These are phyloP conservation scores for Muscicapa striata DNA, from an alignment of 2,797 vertebrate species.

Conservation along the genomic window DNA sequence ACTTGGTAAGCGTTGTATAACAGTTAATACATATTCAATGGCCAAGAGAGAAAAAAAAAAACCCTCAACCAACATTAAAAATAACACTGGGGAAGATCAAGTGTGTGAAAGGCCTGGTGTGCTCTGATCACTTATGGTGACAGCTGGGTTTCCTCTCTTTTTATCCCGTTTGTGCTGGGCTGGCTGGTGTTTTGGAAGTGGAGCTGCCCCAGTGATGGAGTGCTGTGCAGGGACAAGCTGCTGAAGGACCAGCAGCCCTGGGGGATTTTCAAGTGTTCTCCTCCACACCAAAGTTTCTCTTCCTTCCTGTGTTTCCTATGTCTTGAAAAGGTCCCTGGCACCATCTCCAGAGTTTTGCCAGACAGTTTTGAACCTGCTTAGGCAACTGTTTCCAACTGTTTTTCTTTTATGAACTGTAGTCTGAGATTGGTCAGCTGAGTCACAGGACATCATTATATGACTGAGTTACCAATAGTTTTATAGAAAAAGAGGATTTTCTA, in stretches of 20 bases:
- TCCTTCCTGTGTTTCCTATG: not conserved
- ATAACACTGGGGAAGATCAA: slow-evolving; percentile 47
- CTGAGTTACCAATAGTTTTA: not conserved
- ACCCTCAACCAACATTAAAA: not conserved
- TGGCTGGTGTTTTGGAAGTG: not conserved
- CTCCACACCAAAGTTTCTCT: not conserved
- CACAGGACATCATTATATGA: too few species aligned
- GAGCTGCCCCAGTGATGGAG: not conserved
- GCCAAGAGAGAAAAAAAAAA: not conserved
- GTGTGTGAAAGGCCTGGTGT: slow-evolving; percentile 33
- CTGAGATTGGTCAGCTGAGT: not conserved
- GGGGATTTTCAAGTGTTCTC: not conserved
- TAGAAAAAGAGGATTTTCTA: not conserved
- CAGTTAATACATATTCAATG: slow-evolving; percentile 62
- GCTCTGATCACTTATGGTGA: not conserved
- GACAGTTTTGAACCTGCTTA: not conserved
- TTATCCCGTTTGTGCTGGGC: not conserved
- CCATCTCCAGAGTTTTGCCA: not conserved
- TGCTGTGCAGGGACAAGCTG: not conserved
- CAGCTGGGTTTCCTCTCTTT: slow-evolving; percentile 5
- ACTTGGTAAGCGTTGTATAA: slow-evolving; percentile 39
- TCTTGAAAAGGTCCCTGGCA: not conserved
- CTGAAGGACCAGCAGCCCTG: not conserved
- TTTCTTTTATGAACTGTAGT: not conserved
- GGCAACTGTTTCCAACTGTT: not conserved